Conservation (phyloP, 2,797 vertebrate species). For the Rhynchonycteris naso region DNA sequence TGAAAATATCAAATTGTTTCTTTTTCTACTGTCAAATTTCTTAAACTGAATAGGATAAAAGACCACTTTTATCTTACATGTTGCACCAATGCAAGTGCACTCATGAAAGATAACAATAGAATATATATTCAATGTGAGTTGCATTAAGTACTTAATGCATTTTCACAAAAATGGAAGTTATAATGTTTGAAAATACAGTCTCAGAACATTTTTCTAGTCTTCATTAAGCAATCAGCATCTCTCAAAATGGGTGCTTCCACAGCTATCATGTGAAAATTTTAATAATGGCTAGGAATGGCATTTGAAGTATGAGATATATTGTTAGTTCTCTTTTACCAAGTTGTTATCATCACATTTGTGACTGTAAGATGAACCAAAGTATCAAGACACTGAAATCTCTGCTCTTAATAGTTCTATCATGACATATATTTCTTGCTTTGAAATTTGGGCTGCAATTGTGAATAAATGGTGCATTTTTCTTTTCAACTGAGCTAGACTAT, state of each 20-base stretch:
- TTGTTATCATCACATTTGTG: neutral
- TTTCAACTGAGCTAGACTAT: neutral
- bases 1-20: neutral
- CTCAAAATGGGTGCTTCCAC: neutral
- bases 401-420: neutral
- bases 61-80: neutral
- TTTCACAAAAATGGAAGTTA: constrained; percentile 19
- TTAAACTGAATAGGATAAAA: neutral
- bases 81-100: neutral
- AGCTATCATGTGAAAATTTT: neutral
- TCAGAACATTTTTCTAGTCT: constrained; percentile 6
- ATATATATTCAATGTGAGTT: neutral
- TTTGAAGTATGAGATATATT: neutral
- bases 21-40: neutral
- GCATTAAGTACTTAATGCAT: neutral
- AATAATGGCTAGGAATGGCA: constrained; percentile 15
- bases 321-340: neutral
- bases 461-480: neutral
- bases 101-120: neutral
- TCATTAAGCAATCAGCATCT: neutral
- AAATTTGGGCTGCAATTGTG: neutral
- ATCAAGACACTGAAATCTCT: neutral
- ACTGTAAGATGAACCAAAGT: neutral
- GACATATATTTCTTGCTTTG: neutral
- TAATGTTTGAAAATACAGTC: neutral